These are phyloP conservation scores for Aelia acuminata DNA, from an alignment of 2,888 invertebrate genomes.

Conservation along the genomic window DNA sequence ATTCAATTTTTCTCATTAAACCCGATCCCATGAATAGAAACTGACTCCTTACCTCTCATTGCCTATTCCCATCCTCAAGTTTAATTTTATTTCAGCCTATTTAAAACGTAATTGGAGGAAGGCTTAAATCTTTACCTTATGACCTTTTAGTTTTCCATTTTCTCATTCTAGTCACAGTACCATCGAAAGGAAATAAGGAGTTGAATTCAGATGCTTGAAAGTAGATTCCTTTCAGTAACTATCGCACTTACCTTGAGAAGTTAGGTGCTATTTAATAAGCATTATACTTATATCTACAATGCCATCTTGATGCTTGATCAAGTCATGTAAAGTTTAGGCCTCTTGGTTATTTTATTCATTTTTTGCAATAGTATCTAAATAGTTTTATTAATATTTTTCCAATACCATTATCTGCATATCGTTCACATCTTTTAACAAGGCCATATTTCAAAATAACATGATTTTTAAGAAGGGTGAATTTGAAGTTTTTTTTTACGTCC, in stretches of 20 bases:
- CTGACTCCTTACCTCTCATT: slow-evolving; percentile 47
- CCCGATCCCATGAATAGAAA: slow-evolving; percentile 46
- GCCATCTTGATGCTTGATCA: background rate
- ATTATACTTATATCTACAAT: background rate
- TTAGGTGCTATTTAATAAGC: background rate
- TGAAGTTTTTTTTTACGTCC: too few species aligned
- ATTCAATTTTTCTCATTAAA: slow-evolving; percentile 36
- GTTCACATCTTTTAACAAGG: too few species aligned
- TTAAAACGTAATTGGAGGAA: slow-evolving; percentile 19
- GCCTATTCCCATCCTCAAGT: background rate
- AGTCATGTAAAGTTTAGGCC: background rate
- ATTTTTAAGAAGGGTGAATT: too few species aligned
- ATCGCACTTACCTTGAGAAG: background rate
- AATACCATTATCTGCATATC: too few species aligned
- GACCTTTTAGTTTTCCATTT: slow-evolving; percentile 10
- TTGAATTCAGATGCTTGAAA: background rate
- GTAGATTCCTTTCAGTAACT: background rate
- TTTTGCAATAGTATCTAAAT: too few species aligned
- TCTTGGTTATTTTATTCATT: too few species aligned
- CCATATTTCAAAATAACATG: too few species aligned
- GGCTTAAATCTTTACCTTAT: background rate
- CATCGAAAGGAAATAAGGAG: background rate
- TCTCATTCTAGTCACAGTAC: background rate
- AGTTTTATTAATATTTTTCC: too few species aligned
- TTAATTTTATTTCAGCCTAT: slow-evolving; percentile 21